phyloP scores from a whole-genome alignment of 1,140 invertebrate genomes.

The Paramacrobiotus metropolitanus region DNA sequence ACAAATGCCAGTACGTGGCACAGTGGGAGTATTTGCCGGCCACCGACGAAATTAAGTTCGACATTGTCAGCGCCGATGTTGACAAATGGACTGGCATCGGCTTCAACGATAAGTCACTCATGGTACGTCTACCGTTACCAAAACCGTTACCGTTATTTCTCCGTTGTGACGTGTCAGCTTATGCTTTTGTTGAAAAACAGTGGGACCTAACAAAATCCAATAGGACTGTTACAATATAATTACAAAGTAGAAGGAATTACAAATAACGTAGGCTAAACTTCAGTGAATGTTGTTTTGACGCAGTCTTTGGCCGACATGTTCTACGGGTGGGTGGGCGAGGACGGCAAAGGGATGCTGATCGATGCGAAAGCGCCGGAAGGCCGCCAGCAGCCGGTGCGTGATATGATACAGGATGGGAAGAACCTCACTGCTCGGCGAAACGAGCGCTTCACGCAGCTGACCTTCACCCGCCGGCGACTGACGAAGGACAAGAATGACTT shows the following conservation, averaged over 20 bases:
- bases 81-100: constrained; percentile 52
- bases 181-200: no score
- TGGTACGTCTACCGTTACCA: no score
- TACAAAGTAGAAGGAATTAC: no score
- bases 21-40: constrained; percentile 54
- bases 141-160: no score
- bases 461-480: constrained; percentile 47
- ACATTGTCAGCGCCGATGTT: constrained; percentile 52
- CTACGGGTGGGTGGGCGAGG: constrained; percentile 33
- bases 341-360: neutral
- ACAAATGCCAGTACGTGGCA: constrained; percentile 54
- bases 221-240: no score
- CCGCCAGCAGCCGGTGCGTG: constrained; percentile 35
- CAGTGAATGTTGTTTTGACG: no score
- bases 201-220: no score
- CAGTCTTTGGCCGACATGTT: constrained; percentile 1
- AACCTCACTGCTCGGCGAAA: constrained; percentile 40
- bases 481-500: constrained; percentile 49
- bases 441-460: constrained; percentile 50
- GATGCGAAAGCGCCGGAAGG: constrained; percentile 6
- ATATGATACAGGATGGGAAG: constrained; percentile 44
- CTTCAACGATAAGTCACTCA: neutral
- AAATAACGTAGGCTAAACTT: no score
- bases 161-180: no score
- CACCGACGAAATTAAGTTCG: constrained; percentile 56